These are phyloP conservation scores for Lutjanus argentimaculatus DNA, from an alignment of 2,797 vertebrate species.

Conservation along the genomic window DNA sequence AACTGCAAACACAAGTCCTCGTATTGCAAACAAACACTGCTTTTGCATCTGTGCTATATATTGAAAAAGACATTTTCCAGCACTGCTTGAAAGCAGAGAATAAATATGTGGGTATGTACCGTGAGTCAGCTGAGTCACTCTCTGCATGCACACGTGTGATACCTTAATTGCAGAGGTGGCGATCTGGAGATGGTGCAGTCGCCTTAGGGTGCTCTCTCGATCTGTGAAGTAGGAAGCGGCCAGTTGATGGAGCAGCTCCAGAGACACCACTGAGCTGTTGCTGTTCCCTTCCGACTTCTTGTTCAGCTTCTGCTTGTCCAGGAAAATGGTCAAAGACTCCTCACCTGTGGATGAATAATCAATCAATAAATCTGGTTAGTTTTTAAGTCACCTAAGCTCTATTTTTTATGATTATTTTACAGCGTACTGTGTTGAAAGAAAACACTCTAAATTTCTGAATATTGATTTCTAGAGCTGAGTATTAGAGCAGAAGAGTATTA, in stretches of 20 bases:
- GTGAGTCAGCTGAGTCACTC: background rate
- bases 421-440: background rate
- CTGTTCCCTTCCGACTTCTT: slow-evolving; percentile 90
- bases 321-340: slow-evolving; percentile 97
- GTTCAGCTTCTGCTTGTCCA: slow-evolving; percentile 97
- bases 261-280: slow-evolving; percentile 92
- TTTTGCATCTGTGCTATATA: slow-evolving; percentile 9
- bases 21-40: slow-evolving; percentile 9
- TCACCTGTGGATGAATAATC: slow-evolving; percentile 87
- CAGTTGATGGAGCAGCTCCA: slow-evolving; percentile 97
- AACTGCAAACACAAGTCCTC: slow-evolving; percentile 27
- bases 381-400: background rate
- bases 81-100: background rate
- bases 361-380: background rate
- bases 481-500: no score
- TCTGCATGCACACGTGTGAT: slow-evolving; percentile 30
- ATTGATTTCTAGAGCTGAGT: no score
- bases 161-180: slow-evolving; percentile 90
- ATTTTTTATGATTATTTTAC: background rate
- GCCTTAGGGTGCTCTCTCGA: slow-evolving; percentile 94
- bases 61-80: slow-evolving; percentile 3
- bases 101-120: background rate
- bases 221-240: slow-evolving; percentile 99
- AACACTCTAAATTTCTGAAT: no score
- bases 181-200: slow-evolving; percentile 94